Percentiles rank a stretch among this genome's conserved stretches.
Evolutionary conservation across 2,888 invertebrate genomes (phyloP).

Genomic region (Uloborus plumipes): DNA sequence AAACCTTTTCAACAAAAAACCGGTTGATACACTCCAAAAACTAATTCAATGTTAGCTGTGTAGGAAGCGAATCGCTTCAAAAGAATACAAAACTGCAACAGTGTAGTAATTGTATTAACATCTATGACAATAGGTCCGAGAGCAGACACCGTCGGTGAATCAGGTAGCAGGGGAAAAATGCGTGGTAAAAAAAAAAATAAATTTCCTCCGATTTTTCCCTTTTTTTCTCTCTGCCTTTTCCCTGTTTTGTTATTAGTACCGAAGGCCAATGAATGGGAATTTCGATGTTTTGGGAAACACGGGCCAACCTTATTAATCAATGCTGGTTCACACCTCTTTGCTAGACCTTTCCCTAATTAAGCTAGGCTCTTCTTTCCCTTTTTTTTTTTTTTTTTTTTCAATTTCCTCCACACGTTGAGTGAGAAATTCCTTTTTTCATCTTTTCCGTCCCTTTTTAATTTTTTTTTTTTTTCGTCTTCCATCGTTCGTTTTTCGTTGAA

Average conservation of each 20-base stretch:
- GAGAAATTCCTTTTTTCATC: constrained; percentile 1
- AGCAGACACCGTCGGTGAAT: constrained; percentile 9
- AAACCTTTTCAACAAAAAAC: no score
- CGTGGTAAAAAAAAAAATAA: constrained; percentile 20
- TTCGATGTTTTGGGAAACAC: constrained; percentile 21
- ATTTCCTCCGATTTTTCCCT: constrained; percentile 7
- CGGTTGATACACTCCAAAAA: no score
- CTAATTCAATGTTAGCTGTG: no score
- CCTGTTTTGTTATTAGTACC: constrained; percentile 36
- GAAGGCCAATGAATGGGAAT: constrained; percentile 37
- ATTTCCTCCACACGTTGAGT: constrained; percentile 40
- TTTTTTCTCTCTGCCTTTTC: constrained; percentile 8
- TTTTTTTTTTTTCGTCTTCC: not conserved
- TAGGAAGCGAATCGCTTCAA: no score
- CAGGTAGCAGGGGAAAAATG: not conserved
- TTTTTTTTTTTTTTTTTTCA: constrained; percentile 51
- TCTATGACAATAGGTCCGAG: constrained; percentile 9
- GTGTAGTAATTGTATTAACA: constrained; percentile 30
- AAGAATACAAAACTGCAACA: constrained; percentile 9
- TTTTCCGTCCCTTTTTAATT: not conserved
- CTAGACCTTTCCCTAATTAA: constrained; percentile 44
- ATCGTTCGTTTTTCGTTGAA: constrained; percentile 38
- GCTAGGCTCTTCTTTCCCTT: constrained; percentile 6
- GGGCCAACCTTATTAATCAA: constrained; percentile 47
- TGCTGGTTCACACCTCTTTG: constrained; percentile 16